Base-by-base conservation (phyloP, 2,888 invertebrate species). In the Epinotia brunnichana region DNA sequence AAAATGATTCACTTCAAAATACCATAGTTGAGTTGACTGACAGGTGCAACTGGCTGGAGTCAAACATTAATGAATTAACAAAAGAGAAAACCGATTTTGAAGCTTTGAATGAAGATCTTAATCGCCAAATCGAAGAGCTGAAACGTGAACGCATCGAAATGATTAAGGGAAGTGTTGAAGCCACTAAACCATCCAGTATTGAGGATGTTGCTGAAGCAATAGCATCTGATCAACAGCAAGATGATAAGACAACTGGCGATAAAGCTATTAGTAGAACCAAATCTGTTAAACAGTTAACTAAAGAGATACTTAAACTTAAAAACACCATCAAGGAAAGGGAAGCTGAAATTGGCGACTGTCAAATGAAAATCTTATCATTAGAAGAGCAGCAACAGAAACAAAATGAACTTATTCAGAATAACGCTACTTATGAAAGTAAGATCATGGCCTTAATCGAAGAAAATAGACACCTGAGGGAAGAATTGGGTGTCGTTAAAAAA, bases 1-100 rank as follows among this genome's bases (percentile, higher is more conserved):
- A 96, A 89, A 95, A 96, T 85, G 93, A 94, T 74, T 87, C 93
- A 44, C 86, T 95, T 62, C 86, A 89, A 54, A 79, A 91, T 67
- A 91, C 92, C 81, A 88, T 95, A 60, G 87, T 91, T 62, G 92
- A 94, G 75, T 82, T 95, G 56, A 92, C 90, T 72, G 89, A 88
- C 24, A 94, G 94, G 78, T 94, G 94, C 77, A 89, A 87, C 73
- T 81, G 83, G 68, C 82, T 95, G 44, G 88, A 94, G 80, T 87
- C 79, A 70, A 88, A 87, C 78, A 87, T 93, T 76, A 84, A 93
- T 77, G 77, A 87, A 71, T 80, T 95, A 41, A 90, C 87, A 56
- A 92, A 91, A 74, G 94, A 94, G 75, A 94, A 94, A 79, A 79
- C 81, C 81, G 81, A 87, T 80, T 70, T 93, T 76, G 79, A 87